Evolutionary conservation across 1,140 invertebrate genomes (phyloP), one percentile per base, ranked within the genome.

Genomic region (Coptotermes formosanus): DNA sequence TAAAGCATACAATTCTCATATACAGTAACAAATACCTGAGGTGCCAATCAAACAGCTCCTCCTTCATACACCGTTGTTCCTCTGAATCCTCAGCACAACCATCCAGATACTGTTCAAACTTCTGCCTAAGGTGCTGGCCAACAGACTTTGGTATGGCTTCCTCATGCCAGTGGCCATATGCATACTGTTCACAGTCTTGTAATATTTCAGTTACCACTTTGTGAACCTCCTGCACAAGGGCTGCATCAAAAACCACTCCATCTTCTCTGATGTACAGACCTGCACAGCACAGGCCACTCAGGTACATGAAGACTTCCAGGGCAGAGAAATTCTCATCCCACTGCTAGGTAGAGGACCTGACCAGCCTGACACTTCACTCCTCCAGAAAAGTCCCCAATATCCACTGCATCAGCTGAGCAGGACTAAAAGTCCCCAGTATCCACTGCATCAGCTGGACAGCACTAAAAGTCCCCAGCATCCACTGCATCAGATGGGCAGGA

Each of bases 41-140:
- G 87, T 93, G 92, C 94, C 94, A 95, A 89, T 95, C 91, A 87
- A 93, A 93, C 48, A 95, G 88, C 87, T 94, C 92, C 84, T 89
- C 87, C 86, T 92, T 91, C 30, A 92, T 89, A 38, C 87, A 86
- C 87, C 86, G 89, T 75, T 90, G 81, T 86, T 90, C 55, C 55
- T 87, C 23, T 64, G 86, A 64, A 88, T 92, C 90, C 87, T 85
- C 82, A 43, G 90, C 87, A 87, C 88, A 89, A 23, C 88, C 82
- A 1, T 88, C 84, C 16, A 94, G 86, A 88, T 93, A 92, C 45
- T 91, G 88, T 7, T 90, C 85, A 90, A 94, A 93, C 32, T 90
- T 89, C 64, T 87, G n/a, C 84, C 89, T 87, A 88, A 91, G 90
- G 90, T 88, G 93, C 7, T 89, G 89, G 86, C 87, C 93, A 88